Evolutionary conservation across 2,113 vertebrate species (phyloP), one percentile per base, ranked within the genome.

Genomic region (Xiphophorus maculatus): DNA sequence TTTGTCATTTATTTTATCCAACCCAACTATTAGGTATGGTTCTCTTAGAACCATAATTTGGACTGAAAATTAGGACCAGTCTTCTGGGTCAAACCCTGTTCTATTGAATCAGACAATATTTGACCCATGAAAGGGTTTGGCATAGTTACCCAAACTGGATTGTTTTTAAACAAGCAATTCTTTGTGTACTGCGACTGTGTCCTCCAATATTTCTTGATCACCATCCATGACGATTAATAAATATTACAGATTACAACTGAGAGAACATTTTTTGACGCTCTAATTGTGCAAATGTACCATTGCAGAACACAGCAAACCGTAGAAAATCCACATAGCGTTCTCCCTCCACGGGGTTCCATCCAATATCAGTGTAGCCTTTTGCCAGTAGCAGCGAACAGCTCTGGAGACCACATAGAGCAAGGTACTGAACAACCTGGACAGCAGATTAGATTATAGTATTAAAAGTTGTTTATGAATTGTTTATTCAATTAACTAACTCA

Each of bases 271-370:
- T 74, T 58, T 5, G 11, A 30, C 44, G 7, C 37, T 54, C 25
- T 58, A 58, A 25, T 58, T 0, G 27, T 30, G 0, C n/a, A 32
- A 69, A 65, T 60, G 27, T 77, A 99, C 97, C 97, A 51, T 99
- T 98, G 85, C 97, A 98, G 90, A 99, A 99, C 48, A 99, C 97
- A 73, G 97, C 96, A 89, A 98, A 99, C 69, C 97, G 95, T 71
- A 99, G 95, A 83, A 98, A 98, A 92, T 99, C 96, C 69, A 99
- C 90, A 22, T 99, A 99, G 72, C 97, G 87, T 51, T 99, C 97
- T 77, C 97, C 97, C 91, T 99, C 97, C 54, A 99, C 97, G 25
- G 97, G 97, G 89, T 99, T 99, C 97, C 97, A 99, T 28, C 97
- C 97, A 0, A 99, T 95, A 72, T 99, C 96, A 3, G 96, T 95